phyloP scores from a whole-genome alignment of 2,797 vertebrate genomes.

The Galaxias olidus region DNA sequence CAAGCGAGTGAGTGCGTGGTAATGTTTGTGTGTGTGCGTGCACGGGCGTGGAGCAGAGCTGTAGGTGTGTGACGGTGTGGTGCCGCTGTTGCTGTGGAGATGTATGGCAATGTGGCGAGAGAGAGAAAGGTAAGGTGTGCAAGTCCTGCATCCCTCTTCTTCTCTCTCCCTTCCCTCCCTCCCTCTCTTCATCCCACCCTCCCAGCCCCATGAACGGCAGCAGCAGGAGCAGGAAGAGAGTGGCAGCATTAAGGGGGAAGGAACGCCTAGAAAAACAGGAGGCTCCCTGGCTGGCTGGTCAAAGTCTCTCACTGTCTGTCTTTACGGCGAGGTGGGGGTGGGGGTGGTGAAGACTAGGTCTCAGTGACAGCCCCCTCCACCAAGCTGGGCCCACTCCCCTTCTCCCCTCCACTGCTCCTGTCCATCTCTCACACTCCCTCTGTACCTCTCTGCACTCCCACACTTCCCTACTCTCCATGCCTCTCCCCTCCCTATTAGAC shows the following conservation, averaged over 20 bases:
- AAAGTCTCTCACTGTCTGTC: conserved; percentile 7
- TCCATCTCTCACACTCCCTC: no score
- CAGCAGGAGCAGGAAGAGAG: conserved; percentile 49
- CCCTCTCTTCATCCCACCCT: conserved; percentile 37
- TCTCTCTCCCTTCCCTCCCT: conserved; percentile 45
- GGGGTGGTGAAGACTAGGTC: conserved; percentile 38
- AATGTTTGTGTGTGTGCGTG: conserved; percentile 54
- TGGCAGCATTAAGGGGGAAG: conserved; percentile 66
- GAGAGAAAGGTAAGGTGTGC: conserved; percentile 78
- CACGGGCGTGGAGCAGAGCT: conserved; percentile 38
- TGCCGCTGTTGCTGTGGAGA: conserved; percentile 57
- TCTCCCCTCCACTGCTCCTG: conserved; percentile 22
- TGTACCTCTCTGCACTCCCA: no score
- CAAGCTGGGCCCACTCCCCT: conserved; percentile 41
- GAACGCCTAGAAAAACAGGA: conserved; percentile 55
- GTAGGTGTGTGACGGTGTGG: conserved; percentile 55
- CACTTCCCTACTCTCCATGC: conserved; percentile 35
- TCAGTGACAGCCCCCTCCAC: conserved; percentile 7
- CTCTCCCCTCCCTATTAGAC: conserved; percentile 45
- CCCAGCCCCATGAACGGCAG: conserved; percentile 42
- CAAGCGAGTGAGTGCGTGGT: conserved; percentile 51
- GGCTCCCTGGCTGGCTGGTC: conserved; percentile 22
- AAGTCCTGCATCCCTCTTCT: conserved; percentile 74
- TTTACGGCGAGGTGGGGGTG: neutral
- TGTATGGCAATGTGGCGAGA: conserved; percentile 25